Conservation (phyloP, 2,113 vertebrate species). For the Acrocephalus arundinaceus region DNA sequence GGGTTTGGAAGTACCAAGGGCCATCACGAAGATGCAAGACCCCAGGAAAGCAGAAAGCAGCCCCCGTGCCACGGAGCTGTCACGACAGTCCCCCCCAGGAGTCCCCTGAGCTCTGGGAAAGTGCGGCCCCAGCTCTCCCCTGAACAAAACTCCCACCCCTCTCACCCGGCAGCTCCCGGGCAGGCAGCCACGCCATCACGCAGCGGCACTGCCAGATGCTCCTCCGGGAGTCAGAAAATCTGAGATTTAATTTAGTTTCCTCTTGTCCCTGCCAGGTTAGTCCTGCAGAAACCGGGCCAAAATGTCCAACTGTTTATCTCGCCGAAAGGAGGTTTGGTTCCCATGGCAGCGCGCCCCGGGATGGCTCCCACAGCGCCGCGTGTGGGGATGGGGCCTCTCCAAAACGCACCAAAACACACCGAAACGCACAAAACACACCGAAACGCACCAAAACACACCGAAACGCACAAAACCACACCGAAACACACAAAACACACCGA, state of each 20-base stretch:
- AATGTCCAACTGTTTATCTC: constrained; percentile 59
- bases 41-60: rapidly evolving
- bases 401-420: not conserved
- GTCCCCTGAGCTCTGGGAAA: not conserved
- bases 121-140: rapidly evolving
- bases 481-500: too few species aligned
- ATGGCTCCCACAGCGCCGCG: not conserved
- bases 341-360: constrained; percentile 40
- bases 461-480: too few species aligned
- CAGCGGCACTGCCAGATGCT: not conserved
- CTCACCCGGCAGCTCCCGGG: not conserved
- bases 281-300: constrained; percentile 28
- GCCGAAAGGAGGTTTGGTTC: constrained; percentile 18
- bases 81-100: not conserved
- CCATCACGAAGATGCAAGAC: not conserved
- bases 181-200: not conserved
- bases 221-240: constrained; percentile 3
- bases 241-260: constrained; percentile 46
- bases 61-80: rapidly evolving
- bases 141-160: not conserved
- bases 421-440: too few species aligned
- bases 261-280: constrained; percentile 28
- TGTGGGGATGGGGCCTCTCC: not conserved
- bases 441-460: too few species aligned
- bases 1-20: not conserved